Conservation (phyloP, 1,140 invertebrate genomes). For the Mamestra configurata region DNA sequence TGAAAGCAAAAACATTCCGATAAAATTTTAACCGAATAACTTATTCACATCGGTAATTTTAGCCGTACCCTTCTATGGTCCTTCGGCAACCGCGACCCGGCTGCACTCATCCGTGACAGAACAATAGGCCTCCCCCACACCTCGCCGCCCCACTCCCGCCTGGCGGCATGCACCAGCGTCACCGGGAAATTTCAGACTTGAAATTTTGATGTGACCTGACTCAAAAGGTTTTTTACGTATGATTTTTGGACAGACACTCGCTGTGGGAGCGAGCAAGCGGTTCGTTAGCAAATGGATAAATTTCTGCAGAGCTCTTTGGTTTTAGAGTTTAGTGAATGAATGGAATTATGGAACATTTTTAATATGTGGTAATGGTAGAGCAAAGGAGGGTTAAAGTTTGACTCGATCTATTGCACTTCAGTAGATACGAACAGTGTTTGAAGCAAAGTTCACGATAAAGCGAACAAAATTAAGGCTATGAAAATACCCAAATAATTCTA, state of each 20-base stretch:
- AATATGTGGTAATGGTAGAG: neutral
- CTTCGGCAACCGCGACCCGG: conserved; percentile 53
- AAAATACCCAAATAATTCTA: neutral
- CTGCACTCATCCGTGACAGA: conserved; percentile 60
- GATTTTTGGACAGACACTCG: conserved; percentile 28
- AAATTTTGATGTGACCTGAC: conserved; percentile 58
- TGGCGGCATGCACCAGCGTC: conserved; percentile 48
- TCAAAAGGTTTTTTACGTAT: conserved; percentile 37
- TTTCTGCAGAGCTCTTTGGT: conserved; percentile 25
- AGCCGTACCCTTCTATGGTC: conserved; percentile 21
- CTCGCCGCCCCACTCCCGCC: conserved; percentile 17
- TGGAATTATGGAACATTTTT: conserved; percentile 4
- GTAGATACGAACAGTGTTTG: neutral
- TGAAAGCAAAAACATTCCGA: conserved; percentile 16
- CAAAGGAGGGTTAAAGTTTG: neutral
- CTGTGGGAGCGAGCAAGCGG: conserved; percentile 5
- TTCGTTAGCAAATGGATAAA: conserved; percentile 33
- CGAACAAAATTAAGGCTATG: neutral
- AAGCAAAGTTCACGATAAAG: neutral
- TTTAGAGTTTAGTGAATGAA: conserved; percentile 12
- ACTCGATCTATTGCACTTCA: neutral
- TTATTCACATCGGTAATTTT: conserved; percentile 49
- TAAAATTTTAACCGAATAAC: conserved; percentile 27
- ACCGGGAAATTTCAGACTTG: conserved; percentile 50
- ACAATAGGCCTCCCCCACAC: conserved; percentile 55